Base-by-base conservation (phyloP, 2,113 vertebrate genomes). In the Empidonax alnorum region DNA sequence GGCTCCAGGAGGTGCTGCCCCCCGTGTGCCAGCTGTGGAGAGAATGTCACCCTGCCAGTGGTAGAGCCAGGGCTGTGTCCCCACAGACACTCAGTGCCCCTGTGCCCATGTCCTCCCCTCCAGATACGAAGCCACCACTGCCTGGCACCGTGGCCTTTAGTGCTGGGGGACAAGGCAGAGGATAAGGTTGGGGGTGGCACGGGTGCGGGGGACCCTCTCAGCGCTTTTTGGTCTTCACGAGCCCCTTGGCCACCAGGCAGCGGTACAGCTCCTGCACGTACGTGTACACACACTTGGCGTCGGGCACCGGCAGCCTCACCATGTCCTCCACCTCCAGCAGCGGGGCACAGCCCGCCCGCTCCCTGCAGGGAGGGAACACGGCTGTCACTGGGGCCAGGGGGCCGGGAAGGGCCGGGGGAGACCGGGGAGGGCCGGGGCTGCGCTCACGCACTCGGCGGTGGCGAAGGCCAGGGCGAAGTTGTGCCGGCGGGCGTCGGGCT, bases 231-330 rank as follows among this genome's bases (percentile, higher is more conserved):
- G 98, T 98, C 88, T 98, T 98, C 44, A 98, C 98, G 42, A 98
- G 96, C 22, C 98, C 98, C 79, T 98, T 98, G 95, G 97, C 96
- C 87, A 98, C 98, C 8, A 98, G 96, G 96, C 98, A 98, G 61
- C 98, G 98, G 75, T 98, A 98, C 27, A 98, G 94, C 97, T 98
- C 98, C 93, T 98, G 98, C 89, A 98, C 82, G 59, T 98, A 98
- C 3, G 98, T 98, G 87, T 98, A 98, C 67, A 98, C 75, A 1
- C 98, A 98, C 94, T 98, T 98, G 84, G 97, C 97, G 7, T 98
- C 98, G 0, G 98, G 98, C 80, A 98, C 97, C 0, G 96, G 89
- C 96, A 98, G 67, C 35, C 95, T 94, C 41, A 98, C 96, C 98
- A 98, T 97, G 85, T 98, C 98, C 1, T 98, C 98, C 80, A 98